Percentiles rank a stretch among this genome's conserved stretches.
Evolutionary conservation across 2,797 vertebrate genomes (phyloP).

Genomic region (Eidolon dupreanum): DNA sequence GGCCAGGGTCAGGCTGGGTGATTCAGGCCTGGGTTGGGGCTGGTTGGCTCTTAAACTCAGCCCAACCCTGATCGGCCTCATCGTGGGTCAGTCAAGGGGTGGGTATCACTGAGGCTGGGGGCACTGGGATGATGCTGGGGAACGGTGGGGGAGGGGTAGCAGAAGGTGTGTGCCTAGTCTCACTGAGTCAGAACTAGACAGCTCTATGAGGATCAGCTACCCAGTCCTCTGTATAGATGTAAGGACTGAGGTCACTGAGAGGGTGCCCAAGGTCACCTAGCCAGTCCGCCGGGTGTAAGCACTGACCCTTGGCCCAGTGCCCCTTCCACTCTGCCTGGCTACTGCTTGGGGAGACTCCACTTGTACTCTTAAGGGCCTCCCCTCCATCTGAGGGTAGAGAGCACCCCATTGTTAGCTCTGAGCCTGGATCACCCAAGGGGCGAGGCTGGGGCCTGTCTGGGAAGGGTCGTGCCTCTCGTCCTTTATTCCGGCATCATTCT

Average conservation of each 20-base stretch:
- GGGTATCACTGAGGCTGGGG: not conserved
- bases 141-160: not conserved
- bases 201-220: not conserved
- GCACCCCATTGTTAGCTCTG: fast-evolving
- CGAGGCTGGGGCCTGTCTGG: not conserved
- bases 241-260: not conserved
- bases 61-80: not conserved
- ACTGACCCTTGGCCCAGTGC: not conserved
- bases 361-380: not conserved
- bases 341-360: not conserved
- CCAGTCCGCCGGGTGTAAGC: no score
- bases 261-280: not conserved
- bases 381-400: no score
- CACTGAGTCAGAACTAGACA: not conserved
- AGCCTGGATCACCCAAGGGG: not conserved
- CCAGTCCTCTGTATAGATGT: not conserved
- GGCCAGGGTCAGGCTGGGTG: not conserved
- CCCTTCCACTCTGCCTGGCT: not conserved
- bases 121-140: not conserved
- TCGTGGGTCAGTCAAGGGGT: not conserved
- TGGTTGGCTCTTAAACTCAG: not conserved
- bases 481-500: fast-evolving
- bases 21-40: not conserved
- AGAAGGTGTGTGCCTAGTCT: not conserved
- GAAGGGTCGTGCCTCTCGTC: not conserved